Evolutionary conservation across 2,797 vertebrate species (phyloP), one percentile per base, ranked within the genome.

Genomic region (Eulemur rubriventer): DNA sequence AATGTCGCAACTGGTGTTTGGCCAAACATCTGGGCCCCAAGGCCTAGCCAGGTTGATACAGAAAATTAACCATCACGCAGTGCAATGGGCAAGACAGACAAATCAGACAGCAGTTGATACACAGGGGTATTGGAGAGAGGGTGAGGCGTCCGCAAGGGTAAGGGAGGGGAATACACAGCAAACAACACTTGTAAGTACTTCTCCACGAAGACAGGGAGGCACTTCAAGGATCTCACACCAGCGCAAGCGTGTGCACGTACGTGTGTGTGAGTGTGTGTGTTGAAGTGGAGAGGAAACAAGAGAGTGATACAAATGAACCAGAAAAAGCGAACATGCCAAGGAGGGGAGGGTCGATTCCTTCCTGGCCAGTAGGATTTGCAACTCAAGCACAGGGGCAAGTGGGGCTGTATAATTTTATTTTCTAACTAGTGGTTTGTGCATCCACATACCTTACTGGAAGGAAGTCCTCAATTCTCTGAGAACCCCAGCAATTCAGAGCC

Each of bases 201-300:
- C 16, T 43, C 14, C 28, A 30, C 24, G 13, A 78, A 28, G 20
- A 69, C 46, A 7, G 43, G 46, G 41, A 84, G 61, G 26, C 13
- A 81, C 84, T 52, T 80, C 81, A 92, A 79, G 46, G 10, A 35
- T 50, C 61, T 80, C 72, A 17, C 3, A 2, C 26, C 50, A 41
- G 33, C 18, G 7, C 13, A 0, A 20, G 38, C 2, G 1, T 35
- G 5, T 28, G 33, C 35, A 14, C 22, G 5, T 46, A 13, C 55
- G 43, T 63, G 30, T 43, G 11, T 43, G 43, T n/a, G 7, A 4
- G 0, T 35, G 13, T 59, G 35, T 46, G 2, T 41, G 22, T 12
- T 91, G 8, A 70, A 55, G 22, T 43, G 22, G 7, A 26, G 7
- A 80, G 2, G 16, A 6, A 30, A 18, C 16, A n/a, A 28, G 9